These are phyloP conservation scores for Apotomis capreana DNA, from an alignment of 2,888 invertebrate genomes.

Conservation along the genomic window DNA sequence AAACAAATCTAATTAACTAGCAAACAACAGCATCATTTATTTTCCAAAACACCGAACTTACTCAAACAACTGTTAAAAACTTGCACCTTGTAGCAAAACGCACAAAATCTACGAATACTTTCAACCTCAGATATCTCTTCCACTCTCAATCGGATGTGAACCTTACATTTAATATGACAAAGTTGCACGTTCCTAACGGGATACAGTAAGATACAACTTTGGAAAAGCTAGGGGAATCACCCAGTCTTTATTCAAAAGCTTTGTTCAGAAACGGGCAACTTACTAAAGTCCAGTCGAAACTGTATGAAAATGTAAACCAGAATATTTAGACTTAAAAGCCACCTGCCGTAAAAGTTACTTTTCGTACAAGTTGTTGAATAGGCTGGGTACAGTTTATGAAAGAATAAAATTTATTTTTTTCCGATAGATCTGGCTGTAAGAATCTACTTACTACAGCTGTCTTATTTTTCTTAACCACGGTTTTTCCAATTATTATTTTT, in stretches of 20 bases:
- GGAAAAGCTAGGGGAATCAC: conserved; percentile 38
- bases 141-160: background rate
- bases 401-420: background rate
- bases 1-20: background rate
- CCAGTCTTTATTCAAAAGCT: conserved; percentile 65
- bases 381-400: background rate
- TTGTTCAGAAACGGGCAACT: conserved; percentile 62
- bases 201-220: background rate
- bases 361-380: conserved; percentile 15
- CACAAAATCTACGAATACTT: conserved; percentile 50
- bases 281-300: conserved; percentile 53
- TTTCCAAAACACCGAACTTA: conserved; percentile 39
- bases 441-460: too few relatives aligned
- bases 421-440: too few relatives aligned
- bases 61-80: conserved; percentile 55
- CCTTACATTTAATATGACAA: background rate
- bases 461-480: too few relatives aligned
- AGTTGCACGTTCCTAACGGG: background rate
- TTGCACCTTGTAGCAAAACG: conserved; percentile 52
- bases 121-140: background rate
- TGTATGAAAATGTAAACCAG: conserved; percentile 66
- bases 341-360: conserved; percentile 19
- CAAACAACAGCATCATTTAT: conserved; percentile 27
- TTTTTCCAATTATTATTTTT: too few relatives aligned
- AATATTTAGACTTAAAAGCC: conserved; percentile 55